phyloP scores from a whole-genome alignment of 1,140 invertebrate species.

The Pseudomyrmex sp. region DNA sequence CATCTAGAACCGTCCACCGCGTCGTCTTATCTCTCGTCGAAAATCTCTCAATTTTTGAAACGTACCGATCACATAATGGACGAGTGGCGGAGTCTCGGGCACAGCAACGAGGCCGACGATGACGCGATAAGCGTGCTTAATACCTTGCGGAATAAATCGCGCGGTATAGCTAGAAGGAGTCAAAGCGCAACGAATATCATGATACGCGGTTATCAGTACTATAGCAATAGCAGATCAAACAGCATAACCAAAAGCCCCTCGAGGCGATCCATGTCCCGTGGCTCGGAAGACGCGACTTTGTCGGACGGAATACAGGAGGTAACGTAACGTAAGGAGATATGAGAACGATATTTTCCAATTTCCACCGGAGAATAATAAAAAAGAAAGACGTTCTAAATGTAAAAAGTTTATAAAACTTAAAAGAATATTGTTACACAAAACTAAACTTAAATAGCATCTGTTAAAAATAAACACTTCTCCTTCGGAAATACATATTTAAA shows the following conservation, averaged over 20 bases:
- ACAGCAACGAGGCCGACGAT: slow-evolving; percentile 84
- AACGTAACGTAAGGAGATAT: not conserved
- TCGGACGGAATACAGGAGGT: slow-evolving; percentile 87
- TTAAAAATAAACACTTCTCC: too few species aligned
- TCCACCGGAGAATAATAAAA: too few species aligned
- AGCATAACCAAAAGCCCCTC: slow-evolving; percentile 83
- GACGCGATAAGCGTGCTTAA: slow-evolving; percentile 76
- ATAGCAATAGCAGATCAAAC: slow-evolving; percentile 87
- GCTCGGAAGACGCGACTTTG: slow-evolving; percentile 87
- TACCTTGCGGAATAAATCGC: slow-evolving; percentile 3
- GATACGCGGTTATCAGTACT: slow-evolving; percentile 91
- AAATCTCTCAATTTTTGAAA: slow-evolving; percentile 92
- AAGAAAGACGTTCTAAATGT: not conserved
- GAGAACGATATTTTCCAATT: not conserved
- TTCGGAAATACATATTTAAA: not conserved
- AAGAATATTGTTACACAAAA: not conserved
- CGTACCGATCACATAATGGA: slow-evolving; percentile 94
- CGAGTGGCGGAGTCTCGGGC: slow-evolving; percentile 90
- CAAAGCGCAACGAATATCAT: slow-evolving; percentile 91
- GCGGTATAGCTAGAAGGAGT: slow-evolving; percentile 87
- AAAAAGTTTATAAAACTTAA: not conserved
- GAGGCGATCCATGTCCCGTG: slow-evolving; percentile 75
- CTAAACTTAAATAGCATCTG: too few species aligned
- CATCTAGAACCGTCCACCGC: slow-evolving; percentile 90
- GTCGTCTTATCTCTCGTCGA: slow-evolving; percentile 90